Percentiles rank a stretch among this genome's conserved stretches.
Evolutionary conservation across 2,888 invertebrate species (phyloP).

Genomic region (Tetramorium bicarinatum): DNA sequence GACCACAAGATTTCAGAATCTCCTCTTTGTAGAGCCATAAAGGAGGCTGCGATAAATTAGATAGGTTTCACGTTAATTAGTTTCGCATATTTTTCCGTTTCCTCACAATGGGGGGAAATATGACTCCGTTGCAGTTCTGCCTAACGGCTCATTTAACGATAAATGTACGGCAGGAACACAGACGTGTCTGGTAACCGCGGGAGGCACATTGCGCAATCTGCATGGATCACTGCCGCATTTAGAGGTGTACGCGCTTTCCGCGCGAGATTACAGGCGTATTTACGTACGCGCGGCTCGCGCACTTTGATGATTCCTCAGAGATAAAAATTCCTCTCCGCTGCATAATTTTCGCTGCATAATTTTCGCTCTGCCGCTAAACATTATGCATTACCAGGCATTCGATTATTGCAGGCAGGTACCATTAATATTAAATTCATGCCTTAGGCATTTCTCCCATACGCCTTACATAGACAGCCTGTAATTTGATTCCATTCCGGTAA

Average conservation of each 20-base stretch:
- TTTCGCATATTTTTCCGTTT: neutral
- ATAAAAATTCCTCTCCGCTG: conserved; percentile 3
- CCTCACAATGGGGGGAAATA: conserved; percentile 4
- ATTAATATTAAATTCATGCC: conserved; percentile 46
- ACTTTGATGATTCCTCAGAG: conserved; percentile 19
- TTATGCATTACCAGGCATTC: conserved; percentile 27
- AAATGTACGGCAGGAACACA: conserved; percentile 4
- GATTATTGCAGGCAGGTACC: conserved; percentile 35
- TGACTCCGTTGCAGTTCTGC: neutral
- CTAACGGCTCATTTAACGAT: conserved; percentile 5
- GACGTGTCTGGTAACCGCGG: conserved; percentile 30
- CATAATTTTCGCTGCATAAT: conserved; percentile 18
- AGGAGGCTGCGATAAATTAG: conserved; percentile 22
- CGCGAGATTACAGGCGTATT: conserved; percentile 21
- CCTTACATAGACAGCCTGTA: conserved; percentile 31
- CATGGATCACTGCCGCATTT: conserved; percentile 68
- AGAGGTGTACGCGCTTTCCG: conserved; percentile 54
- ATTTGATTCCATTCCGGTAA: conserved; percentile 48
- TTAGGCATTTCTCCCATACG: conserved; percentile 7
- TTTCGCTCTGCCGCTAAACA: conserved; percentile 18
- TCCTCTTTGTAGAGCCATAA: neutral
- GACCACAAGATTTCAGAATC: neutral
- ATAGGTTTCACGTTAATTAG: conserved; percentile 1
- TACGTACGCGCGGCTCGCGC: neutral
- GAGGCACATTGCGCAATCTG: conserved; percentile 43